These are phyloP conservation scores for Chironomus striatipennis DNA, from an alignment of 1,140 invertebrate genomes.

Conservation along the genomic window DNA sequence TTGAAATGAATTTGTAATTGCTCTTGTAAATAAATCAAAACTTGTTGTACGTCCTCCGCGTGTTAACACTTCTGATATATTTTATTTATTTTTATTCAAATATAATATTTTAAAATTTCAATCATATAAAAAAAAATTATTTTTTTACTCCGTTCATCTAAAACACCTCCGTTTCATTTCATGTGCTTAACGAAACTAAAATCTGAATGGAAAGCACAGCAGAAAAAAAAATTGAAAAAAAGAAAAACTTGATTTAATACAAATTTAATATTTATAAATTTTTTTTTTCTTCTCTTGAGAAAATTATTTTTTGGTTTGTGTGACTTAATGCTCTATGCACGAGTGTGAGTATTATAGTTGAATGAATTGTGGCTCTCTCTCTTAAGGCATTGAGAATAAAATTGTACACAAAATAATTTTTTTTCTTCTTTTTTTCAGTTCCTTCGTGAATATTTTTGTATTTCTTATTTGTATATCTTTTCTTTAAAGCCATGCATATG, in stretches of 20 bases:
- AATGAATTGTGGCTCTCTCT: not conserved
- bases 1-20: too few species aligned
- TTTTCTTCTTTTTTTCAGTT: not conserved
- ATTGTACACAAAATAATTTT: too few species aligned
- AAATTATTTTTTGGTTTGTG: not conserved
- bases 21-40: not conserved
- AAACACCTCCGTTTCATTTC: conserved; percentile 20
- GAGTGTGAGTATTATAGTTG: not conserved
- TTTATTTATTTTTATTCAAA: not conserved
- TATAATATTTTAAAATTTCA: not conserved
- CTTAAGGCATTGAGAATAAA: too few species aligned
- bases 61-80: not conserved
- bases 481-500: not conserved
- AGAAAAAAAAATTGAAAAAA: conserved; percentile 11
- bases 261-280: not conserved
- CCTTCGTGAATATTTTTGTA: not conserved
- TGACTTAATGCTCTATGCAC: not conserved
- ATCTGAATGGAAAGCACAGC: conserved; percentile 15
- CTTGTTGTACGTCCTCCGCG: not conserved
- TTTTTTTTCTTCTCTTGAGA: too few species aligned
- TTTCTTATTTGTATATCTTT: not conserved
- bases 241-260: conserved; percentile 21
- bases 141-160: not conserved
- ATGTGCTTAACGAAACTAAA: conserved; percentile 4
- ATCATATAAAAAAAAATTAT: not conserved